A percentile compares a stretch with the other conserved stretches of the same genome.
phyloP scores from a whole-genome alignment of 2,797 vertebrate genomes.

The Artibeus jamaicensis region DNA sequence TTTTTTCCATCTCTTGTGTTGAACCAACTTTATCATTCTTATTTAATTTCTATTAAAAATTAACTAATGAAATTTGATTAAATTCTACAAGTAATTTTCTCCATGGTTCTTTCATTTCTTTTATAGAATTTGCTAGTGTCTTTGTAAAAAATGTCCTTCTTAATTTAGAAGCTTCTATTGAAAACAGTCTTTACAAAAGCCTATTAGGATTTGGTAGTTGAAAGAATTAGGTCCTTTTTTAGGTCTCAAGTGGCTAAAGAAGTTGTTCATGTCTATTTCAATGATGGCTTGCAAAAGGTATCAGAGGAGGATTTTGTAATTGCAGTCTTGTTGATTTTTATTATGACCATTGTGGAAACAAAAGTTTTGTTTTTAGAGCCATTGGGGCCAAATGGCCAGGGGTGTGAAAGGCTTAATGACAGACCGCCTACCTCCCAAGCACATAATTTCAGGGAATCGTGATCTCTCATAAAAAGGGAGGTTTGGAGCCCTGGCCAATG shows the following conservation, averaged over 20 bases:
- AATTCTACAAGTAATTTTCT: not conserved
- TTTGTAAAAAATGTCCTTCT: not conserved
- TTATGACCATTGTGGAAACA: not conserved
- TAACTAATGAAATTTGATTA: not conserved
- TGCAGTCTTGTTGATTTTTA: not conserved
- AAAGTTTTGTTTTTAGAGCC: not conserved
- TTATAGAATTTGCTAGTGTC: not conserved
- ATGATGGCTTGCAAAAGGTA: not conserved
- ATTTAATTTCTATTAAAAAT: not conserved
- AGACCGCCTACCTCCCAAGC: not conserved
- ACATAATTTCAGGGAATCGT: not conserved
- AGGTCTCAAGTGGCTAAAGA: not conserved
- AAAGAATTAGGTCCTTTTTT: not conserved
- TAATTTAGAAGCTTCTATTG: not conserved
- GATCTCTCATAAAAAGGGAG: not conserved
- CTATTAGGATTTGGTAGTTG: not conserved
- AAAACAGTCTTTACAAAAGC: not conserved
- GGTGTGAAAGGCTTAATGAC: not conserved
- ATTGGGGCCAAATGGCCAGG: not conserved
- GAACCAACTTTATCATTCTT: not conserved
- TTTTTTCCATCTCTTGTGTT: not conserved
- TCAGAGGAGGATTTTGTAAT: not conserved
- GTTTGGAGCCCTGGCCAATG: no score
- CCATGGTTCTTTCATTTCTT: not conserved
- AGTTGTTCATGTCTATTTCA: not conserved